A percentile compares a stretch with the other conserved stretches of the same genome.
These are phyloP conservation scores for Caradrina clavipalpis DNA, from an alignment of 2,888 invertebrate species.

Conservation along the genomic window DNA sequence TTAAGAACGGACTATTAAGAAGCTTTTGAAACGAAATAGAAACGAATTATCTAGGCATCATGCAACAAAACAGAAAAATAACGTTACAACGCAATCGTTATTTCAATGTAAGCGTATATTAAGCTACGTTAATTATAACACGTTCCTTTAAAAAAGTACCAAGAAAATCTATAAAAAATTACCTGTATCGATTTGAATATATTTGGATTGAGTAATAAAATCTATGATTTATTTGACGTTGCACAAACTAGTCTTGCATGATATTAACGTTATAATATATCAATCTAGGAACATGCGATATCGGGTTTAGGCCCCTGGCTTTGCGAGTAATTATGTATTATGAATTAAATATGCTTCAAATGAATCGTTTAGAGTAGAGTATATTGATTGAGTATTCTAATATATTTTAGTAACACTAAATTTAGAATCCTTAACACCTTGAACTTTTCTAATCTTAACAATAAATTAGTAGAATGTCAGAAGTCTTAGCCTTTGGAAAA, in stretches of 20 bases:
- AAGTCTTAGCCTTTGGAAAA: background rate
- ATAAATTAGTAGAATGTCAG: background rate
- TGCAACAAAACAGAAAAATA: no score
- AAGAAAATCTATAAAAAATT: conserved; percentile 18
- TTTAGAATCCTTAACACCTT: background rate
- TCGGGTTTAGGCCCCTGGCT: background rate
- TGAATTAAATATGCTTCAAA: conserved; percentile 2
- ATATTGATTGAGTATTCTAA: background rate
- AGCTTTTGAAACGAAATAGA: conserved; percentile 6
- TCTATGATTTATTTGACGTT: conserved; percentile 48
- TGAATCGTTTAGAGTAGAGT: background rate
- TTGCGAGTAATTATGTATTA: conserved; percentile 1
- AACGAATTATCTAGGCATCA: no score
- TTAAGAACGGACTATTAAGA: conserved; percentile 18
- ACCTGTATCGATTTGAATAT: conserved; percentile 19
- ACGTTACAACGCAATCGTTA: no score
- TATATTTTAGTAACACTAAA: background rate
- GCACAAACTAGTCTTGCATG: conserved; percentile 42
- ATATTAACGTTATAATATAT: conserved; percentile 26
- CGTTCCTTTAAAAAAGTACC: no score
- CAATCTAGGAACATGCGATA: conserved; percentile 24
- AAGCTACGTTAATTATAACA: no score
- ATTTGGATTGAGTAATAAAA: conserved; percentile 45
- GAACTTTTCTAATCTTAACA: background rate
- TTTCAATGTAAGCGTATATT: no score